Evolutionary conservation across 2,888 invertebrate genomes (phyloP), one percentile per base, ranked within the genome.

Genomic region (Oligia fasciuncula): DNA sequence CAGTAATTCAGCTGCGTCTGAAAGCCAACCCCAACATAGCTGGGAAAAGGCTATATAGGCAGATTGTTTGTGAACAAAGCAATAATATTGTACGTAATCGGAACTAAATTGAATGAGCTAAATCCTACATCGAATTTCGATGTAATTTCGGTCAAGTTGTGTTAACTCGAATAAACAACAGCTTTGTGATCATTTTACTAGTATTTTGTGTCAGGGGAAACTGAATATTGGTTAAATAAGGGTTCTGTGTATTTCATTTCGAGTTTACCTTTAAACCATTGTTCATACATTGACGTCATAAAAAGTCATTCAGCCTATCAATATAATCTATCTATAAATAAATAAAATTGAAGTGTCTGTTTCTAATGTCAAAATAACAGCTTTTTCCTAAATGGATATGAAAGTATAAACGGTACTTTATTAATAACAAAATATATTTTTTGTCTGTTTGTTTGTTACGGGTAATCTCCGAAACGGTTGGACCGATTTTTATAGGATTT

Each of bases 151-250:
- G 67, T 72, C 35, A 83, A 77, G 71, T 57, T 43, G 14, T 80
- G 71, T 68, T 74, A 80, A 74, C 23, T 46, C n/a, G 19, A 63
- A 46, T 60, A 23, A 29, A 65, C 60, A 35, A 23, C 9, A 46
- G 70, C 69, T 84, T 83, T 86, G 84, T 73, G 71, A 77, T 84
- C 40, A 70, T 77, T 77, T 70, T 67, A 65, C 67, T 66, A 54
- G n/a, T 65, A 73, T 60, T 71, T 68, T 46, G 67, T 60, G 35
- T 23, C 2, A 14, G 19, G 14, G 29, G 19, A 49, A 57, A 57
- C 63, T 40, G 5, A 67, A 67, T 85, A 72, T 54, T 49, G 40
- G 29, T 35, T n/a, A 4, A 62, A 68, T 40, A 43, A 54, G 51
- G 14, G 29, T 66, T 29, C 79, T 66, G n/a, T 79, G 46, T 46